Conservation (phyloP, 2,797 vertebrate species). For the Poecilia wingei region DNA sequence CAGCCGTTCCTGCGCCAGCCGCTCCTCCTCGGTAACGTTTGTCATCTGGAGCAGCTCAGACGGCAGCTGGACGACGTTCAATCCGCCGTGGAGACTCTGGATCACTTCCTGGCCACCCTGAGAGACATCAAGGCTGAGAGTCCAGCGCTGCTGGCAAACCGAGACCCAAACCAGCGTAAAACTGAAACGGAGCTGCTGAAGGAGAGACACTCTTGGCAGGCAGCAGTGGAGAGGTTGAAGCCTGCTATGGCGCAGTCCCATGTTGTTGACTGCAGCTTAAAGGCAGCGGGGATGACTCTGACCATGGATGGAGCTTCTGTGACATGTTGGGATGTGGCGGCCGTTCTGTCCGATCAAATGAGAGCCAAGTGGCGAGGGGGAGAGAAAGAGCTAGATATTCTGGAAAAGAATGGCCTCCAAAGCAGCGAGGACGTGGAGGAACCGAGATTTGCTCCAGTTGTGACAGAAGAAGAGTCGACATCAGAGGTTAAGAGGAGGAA, state of each 20-base stretch:
- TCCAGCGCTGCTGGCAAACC: conserved; percentile 27
- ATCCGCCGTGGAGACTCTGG: conserved; percentile 73
- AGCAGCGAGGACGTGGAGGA: not conserved
- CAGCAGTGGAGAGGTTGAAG: conserved; percentile 66
- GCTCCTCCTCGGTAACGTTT: conserved; percentile 62
- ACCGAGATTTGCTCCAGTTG: not conserved
- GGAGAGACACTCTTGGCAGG: conserved; percentile 36
- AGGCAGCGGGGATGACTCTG: conserved; percentile 70
- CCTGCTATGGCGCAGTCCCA: conserved; percentile 71
- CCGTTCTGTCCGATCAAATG: conserved; percentile 32
- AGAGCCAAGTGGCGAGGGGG: conserved; percentile 23
- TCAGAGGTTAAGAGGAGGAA: conserved; percentile 19
- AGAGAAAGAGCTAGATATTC: conserved; percentile 7
- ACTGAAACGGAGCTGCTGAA: conserved; percentile 31
- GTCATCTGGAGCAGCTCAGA: conserved; percentile 74
- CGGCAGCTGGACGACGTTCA: conserved; percentile 69
- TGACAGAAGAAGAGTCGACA: conserved; percentile 17
- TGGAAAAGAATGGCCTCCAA: conserved; percentile 7
- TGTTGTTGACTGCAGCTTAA: conserved; percentile 76
- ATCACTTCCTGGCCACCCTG: conserved; percentile 79
- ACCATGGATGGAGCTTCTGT: conserved; percentile 55
- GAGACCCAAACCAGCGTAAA: conserved; percentile 25
- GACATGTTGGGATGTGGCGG: conserved; percentile 63
- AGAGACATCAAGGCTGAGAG: conserved; percentile 61
- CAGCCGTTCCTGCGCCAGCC: conserved; percentile 63